These are phyloP conservation scores for Patella depressa DNA, from an alignment of 2,888 invertebrate species.

Conservation along the genomic window DNA sequence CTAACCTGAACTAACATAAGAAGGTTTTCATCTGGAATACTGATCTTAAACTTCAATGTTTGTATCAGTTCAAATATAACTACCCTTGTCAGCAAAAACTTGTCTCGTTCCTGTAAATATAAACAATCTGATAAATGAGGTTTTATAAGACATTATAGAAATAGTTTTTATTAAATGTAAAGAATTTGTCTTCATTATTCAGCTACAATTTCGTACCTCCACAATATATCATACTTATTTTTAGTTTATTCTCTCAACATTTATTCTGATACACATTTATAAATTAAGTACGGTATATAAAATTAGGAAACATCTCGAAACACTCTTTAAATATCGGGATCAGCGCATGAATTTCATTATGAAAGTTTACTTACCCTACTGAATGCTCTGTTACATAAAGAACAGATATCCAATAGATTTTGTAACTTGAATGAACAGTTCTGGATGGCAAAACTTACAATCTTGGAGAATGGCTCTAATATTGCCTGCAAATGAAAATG, in stretches of 20 bases:
- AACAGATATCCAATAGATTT: constrained; percentile 87
- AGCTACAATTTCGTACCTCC: too few species aligned
- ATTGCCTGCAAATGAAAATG: constrained; percentile 71
- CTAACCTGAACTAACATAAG: constrained; percentile 86
- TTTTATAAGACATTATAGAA: neutral
- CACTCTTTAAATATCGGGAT: too few species aligned
- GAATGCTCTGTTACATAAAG: constrained; percentile 90
- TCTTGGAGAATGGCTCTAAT: constrained; percentile 95
- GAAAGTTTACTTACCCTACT: constrained; percentile 75
- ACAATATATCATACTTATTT: too few species aligned
- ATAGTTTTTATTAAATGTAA: too few species aligned
- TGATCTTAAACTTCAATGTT: constrained; percentile 94
- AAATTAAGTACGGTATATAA: too few species aligned
- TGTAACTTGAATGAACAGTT: constrained; percentile 82
- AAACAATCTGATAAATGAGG: constrained; percentile 21
- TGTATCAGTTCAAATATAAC: constrained; percentile 95
- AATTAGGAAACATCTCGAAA: too few species aligned
- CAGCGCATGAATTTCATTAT: neutral
- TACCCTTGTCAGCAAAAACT: constrained; percentile 89
- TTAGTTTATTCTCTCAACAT: too few species aligned
- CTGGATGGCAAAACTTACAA: constrained; percentile 92
- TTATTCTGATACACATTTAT: too few species aligned
- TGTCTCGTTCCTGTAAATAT: constrained; percentile 86
- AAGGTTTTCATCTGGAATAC: constrained; percentile 94
- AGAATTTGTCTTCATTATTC: too few species aligned